A percentile compares a stretch with the other conserved stretches of the same genome.
Evolutionary conservation across 2,797 vertebrate genomes (phyloP).

Genomic region (Uromys caudimaculatus): DNA sequence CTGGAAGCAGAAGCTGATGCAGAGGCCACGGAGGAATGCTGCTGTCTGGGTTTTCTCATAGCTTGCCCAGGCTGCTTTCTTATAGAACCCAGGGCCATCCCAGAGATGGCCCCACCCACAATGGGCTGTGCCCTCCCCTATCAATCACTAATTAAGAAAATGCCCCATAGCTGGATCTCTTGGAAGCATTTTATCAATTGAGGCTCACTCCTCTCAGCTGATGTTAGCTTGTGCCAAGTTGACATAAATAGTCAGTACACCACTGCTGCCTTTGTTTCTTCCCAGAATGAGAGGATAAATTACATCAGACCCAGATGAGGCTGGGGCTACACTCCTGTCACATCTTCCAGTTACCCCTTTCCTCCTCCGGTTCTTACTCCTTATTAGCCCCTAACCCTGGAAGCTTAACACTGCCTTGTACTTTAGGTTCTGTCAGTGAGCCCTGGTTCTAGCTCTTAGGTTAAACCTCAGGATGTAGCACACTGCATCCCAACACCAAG

Average conservation of each 20-base stretch:
- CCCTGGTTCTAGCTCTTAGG: background rate
- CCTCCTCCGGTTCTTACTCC: background rate
- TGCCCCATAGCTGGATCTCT: background rate
- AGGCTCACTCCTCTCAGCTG: background rate
- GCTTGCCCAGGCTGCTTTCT: background rate
- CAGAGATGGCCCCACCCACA: background rate
- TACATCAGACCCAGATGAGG: slow-evolving; percentile 3
- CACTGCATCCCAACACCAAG: background rate
- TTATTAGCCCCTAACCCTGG: background rate
- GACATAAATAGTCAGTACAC: background rate
- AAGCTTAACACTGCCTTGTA: background rate
- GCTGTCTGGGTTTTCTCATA: background rate
- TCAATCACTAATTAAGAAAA: background rate
- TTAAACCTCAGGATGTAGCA: background rate
- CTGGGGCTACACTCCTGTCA: background rate
- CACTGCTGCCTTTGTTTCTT: background rate
- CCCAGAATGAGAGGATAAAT: background rate
- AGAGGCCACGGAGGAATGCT: background rate
- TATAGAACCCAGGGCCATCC: background rate
- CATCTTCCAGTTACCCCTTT: background rate
- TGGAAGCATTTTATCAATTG: background rate
- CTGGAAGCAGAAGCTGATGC: background rate
- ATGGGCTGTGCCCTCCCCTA: background rate
- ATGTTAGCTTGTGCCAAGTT: background rate
- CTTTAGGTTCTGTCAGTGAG: background rate